Base-by-base conservation (phyloP, 2,113 vertebrate genomes). In the Neodon shergylaensis region DNA sequence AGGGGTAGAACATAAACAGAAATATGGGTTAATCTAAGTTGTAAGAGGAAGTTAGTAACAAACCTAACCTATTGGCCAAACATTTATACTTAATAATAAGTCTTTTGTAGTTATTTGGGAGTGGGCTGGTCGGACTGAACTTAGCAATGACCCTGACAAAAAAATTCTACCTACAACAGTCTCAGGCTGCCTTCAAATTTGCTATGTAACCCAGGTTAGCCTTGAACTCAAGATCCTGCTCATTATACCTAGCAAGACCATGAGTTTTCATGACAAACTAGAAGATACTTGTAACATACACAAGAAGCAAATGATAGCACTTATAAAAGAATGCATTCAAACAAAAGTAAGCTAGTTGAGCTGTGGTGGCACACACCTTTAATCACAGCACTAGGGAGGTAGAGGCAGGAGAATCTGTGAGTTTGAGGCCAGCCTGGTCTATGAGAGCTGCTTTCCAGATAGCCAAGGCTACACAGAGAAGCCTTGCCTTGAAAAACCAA, bases 221-320 rank as follows among this genome's bases (percentile, higher is more conserved):
- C 31, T 68, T 66, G 65, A 86, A 68, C 10, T 70, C 14, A 72
- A 17, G 47, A 54, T 88, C 4, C 44, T 36, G 22, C 31, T n/a
- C 7, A 72, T 49, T 36, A 54, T n/a, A 36, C 36, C 36, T 5
- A 14, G 22, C 11, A 95, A 77, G 16, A 90, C 33, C 19, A 78
- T 21, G 12, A 82, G 28, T 58, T 77, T 89, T 92, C 47, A 91
- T 91, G 73, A 85, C 63, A 96, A 90, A 88, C 13, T 66, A 8
- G 22, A 77, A 90, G 17, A 77, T 77, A 79, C 5, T 42, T 82
- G 58, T 72, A 31, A 87, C 12, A 91, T 26, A 72, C 31, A 87
- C 61, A 76, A 73, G 44, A 92, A 33, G 88, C 19, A 68, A 78
- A 83, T 92, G 24, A 89, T 91, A 70, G 91, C 44, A 94, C 61